Conservation (phyloP, 2,888 invertebrate species). For the Opisthograptis luteolata region DNA sequence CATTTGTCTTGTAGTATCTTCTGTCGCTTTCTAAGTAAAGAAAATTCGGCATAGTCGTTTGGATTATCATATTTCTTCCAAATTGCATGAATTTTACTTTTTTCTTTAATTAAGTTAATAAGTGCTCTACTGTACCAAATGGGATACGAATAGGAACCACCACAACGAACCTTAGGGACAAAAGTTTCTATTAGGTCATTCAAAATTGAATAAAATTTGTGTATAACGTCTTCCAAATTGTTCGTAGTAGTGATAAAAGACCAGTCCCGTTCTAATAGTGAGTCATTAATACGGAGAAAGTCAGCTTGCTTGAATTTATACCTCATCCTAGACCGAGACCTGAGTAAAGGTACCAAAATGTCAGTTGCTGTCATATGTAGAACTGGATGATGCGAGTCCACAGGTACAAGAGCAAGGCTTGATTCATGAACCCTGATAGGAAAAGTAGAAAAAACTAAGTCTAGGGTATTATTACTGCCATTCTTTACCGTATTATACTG, state of each 20-base stretch:
- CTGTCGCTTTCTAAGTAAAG: no score
- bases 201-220: background rate
- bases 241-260: background rate
- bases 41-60: no score
- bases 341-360: background rate
- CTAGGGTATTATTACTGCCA: constrained; percentile 1
- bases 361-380: background rate
- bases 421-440: background rate
- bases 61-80: no score
- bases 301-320: background rate
- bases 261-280: background rate
- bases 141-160: background rate
- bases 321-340: background rate
- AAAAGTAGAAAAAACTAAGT: constrained; percentile 4
- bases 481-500: constrained; percentile 1
- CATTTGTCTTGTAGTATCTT: no score
- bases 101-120: no score
- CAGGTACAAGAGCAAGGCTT: background rate
- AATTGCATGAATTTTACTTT: no score
- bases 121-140: no score
- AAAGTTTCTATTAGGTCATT: background rate
- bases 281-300: background rate
- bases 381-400: background rate
- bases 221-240: background rate
- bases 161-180: background rate